Conservation (phyloP, 2,113 vertebrate species). For the Cochlearius cochlearius region DNA sequence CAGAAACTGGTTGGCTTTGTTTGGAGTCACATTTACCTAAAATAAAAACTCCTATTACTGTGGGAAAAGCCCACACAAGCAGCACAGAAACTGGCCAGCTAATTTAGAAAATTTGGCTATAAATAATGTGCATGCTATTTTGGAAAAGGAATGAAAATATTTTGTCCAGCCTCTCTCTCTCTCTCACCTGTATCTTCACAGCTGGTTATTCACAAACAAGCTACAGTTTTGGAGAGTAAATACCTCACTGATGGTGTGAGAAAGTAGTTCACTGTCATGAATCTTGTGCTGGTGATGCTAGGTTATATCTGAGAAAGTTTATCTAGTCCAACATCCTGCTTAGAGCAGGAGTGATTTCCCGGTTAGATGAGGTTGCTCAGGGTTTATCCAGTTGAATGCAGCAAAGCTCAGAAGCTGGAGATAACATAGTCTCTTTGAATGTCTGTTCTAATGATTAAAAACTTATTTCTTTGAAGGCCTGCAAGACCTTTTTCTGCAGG, state of each 20-base stretch:
- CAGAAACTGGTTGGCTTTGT: neutral
- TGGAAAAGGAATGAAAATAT: neutral
- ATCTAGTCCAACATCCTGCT: neutral
- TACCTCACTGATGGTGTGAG: neutral
- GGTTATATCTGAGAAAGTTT: neutral
- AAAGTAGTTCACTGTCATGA: neutral
- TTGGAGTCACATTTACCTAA: neutral
- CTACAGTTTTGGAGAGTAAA: neutral
- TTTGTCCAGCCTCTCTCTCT: neutral
- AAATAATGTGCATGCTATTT: neutral
- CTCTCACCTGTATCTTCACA: neutral
- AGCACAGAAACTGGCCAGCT: neutral
- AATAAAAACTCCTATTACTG: neutral
- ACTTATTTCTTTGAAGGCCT: neutral
- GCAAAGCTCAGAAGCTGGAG: neutral
- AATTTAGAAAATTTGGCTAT: neutral
- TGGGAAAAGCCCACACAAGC: neutral
- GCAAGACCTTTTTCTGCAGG: neutral
- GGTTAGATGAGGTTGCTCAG: neutral
- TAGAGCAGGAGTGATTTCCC: neutral
- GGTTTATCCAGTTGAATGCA: neutral
- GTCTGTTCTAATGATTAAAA: neutral
- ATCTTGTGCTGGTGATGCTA: neutral
- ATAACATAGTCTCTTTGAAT: neutral
- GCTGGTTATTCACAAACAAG: neutral